These are phyloP conservation scores for Microtus obscurus DNA, from an alignment of 2,797 vertebrate species.

Conservation along the genomic window DNA sequence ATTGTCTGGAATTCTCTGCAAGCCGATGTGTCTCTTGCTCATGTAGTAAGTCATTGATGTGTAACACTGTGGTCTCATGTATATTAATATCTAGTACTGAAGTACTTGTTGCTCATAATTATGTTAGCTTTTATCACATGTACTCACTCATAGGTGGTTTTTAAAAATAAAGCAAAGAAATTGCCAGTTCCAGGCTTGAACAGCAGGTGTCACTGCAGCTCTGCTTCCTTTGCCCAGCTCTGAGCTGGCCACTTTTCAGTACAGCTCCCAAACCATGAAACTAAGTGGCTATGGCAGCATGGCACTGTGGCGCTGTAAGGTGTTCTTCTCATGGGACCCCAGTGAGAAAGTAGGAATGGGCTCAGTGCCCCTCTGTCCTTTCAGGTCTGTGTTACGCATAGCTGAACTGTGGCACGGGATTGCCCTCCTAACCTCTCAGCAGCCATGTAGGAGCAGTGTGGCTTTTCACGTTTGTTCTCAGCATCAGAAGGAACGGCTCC, in stretches of 20 bases:
- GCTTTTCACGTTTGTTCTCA: constrained; percentile 44
- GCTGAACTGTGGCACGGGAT: background rate
- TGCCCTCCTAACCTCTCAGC: background rate
- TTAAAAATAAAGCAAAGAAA: too few species aligned
- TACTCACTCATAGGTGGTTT: too few species aligned
- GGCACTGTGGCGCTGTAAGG: background rate
- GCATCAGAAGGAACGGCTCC: background rate
- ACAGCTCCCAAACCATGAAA: background rate
- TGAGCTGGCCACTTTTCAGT: background rate
- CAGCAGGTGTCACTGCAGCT: constrained; percentile 82
- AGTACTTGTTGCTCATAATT: too few species aligned
- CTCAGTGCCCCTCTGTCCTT: background rate
- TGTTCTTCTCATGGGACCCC: background rate
- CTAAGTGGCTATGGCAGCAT: background rate
- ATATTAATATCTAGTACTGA: too few species aligned
- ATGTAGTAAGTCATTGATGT: too few species aligned
- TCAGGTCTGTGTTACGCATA: background rate
- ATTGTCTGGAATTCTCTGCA: too few species aligned
- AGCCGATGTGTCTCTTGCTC: too few species aligned
- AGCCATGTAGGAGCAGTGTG: background rate
- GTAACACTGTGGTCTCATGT: too few species aligned
- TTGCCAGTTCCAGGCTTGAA: constrained; percentile 47
- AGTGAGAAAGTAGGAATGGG: background rate
- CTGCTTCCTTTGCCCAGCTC: background rate
- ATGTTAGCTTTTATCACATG: too few species aligned